Percentiles rank a stretch among this genome's conserved stretches.
These are phyloP conservation scores for Dryobotodes eremita DNA, from an alignment of 2,888 invertebrate species.

Conservation along the genomic window DNA sequence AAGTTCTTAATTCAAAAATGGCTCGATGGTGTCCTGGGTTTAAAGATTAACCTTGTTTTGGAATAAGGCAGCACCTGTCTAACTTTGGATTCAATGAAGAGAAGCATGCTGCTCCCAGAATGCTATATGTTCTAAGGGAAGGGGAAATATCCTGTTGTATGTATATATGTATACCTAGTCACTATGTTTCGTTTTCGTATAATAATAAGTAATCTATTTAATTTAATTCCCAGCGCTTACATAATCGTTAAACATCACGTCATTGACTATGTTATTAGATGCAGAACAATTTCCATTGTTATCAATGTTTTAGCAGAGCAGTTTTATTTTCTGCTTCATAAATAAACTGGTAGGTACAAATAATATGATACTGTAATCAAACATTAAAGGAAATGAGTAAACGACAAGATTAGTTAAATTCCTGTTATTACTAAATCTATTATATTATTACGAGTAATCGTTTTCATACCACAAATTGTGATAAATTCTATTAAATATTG, in stretches of 20 bases:
- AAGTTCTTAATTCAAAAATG: not conserved
- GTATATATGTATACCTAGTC: not conserved
- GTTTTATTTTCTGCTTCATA: conserved; percentile 10
- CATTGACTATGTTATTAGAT: conserved; percentile 29
- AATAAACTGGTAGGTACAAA: not conserved
- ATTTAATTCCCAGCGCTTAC: too few relatives aligned
- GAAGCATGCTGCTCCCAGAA: not conserved
- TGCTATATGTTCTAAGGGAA: not conserved
- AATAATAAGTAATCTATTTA: conserved; percentile 3
- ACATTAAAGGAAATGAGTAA: conserved; percentile 30
- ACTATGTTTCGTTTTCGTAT: conserved; percentile 12
- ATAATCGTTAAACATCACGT: conserved; percentile 36
- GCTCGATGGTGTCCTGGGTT: too few relatives aligned
- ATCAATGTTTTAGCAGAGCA: conserved; percentile 29
- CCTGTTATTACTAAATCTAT: conserved; percentile 21
- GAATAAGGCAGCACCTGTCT: not conserved
- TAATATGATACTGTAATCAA: conserved; percentile 20
- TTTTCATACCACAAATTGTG: conserved; percentile 22
- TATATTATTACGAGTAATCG: not conserved
- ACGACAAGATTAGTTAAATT: conserved; percentile 27
- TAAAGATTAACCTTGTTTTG: not conserved
- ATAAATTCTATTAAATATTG: conserved; percentile 28
- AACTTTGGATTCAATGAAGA: conserved; percentile 5
- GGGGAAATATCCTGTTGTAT: not conserved
- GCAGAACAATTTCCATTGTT: conserved; percentile 37